These are phyloP conservation scores for Myrmecobius fasciatus DNA, from an alignment of 2,113 vertebrate genomes.

Conservation along the genomic window DNA sequence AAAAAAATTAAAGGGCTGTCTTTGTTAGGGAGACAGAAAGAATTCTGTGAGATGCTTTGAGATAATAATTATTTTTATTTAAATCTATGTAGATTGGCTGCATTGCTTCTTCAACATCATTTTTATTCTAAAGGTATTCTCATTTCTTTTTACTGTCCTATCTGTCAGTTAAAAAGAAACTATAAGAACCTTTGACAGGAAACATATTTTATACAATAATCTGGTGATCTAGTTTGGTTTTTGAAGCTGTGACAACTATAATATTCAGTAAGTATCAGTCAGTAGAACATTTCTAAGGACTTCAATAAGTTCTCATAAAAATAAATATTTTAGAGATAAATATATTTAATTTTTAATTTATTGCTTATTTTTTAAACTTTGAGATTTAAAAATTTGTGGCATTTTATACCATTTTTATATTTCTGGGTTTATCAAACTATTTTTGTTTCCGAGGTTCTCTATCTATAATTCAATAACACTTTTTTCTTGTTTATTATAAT, in stretches of 20 bases:
- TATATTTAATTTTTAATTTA: neutral
- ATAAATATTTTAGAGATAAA: neutral
- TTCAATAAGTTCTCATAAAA: neutral
- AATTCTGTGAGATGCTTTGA: neutral
- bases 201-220: neutral
- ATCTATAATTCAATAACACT: neutral
- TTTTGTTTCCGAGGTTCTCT: neutral
- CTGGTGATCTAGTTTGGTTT: neutral
- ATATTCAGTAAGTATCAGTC: neutral
- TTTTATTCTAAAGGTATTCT: neutral
- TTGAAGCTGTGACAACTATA: neutral
- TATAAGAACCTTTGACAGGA: neutral
- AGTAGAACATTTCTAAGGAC: neutral
- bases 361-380: neutral
- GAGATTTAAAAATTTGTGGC: neutral
- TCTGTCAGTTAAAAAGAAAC: neutral
- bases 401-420: neutral
- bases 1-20: neutral
- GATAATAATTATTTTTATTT: neutral
- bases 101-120: neutral
- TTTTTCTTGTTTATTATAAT: neutral
- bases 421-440: neutral
- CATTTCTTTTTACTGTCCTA: neutral
- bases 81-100: neutral
- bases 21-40: neutral